Evolutionary conservation across 2,888 invertebrate species (phyloP).

Genomic region (Apamea anceps): DNA sequence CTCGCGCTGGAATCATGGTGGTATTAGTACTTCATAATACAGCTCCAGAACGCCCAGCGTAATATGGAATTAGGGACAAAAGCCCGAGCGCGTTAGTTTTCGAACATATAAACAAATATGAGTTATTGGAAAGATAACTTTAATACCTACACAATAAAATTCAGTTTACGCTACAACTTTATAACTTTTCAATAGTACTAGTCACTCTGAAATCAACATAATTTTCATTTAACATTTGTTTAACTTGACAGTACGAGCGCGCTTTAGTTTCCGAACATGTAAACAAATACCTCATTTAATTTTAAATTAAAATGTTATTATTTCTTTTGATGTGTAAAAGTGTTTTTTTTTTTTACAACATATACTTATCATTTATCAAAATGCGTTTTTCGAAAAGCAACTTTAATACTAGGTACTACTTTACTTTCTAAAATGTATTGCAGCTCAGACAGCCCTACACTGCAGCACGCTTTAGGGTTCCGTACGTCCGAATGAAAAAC

Average conservation of each 20-base stretch:
- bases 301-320: not conserved
- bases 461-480: not conserved
- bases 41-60: not conserved
- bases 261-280: not conserved
- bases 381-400: too few species aligned
- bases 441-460: too few species aligned
- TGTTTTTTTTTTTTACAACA: not conserved
- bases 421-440: not conserved
- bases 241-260: too few species aligned
- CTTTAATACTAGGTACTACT: too few species aligned
- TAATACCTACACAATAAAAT: not conserved
- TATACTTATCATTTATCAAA: not conserved
- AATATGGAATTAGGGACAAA: not conserved
- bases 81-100: not conserved
- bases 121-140: not conserved
- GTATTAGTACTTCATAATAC: not conserved
- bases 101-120: not conserved
- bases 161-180: not conserved
- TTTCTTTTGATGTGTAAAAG: not conserved
- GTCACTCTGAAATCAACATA: not conserved
- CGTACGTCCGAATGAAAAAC: not conserved
- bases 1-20: not conserved
- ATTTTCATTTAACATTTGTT: not conserved
- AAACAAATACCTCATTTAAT: not conserved
- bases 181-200: not conserved